phyloP scores from a whole-genome alignment of 1,140 invertebrate species.

The Caenorhabditis brenneri region DNA sequence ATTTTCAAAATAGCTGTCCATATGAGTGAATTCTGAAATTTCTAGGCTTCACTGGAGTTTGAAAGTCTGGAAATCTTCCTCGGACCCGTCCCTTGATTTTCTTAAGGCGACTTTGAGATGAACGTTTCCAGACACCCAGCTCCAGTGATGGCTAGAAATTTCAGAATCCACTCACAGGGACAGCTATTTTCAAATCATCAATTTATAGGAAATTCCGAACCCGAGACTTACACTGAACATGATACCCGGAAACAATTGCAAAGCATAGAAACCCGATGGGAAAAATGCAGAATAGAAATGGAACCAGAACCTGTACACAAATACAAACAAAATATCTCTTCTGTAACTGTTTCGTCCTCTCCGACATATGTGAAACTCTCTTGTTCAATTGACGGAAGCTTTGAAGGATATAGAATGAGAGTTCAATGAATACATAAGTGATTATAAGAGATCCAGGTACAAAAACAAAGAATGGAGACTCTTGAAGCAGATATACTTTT shows the following conservation, averaged over 20 bases:
- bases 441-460: neutral
- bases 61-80: no score
- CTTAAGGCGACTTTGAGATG: no score
- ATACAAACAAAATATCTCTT: conserved; percentile 18
- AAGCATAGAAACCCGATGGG: conserved; percentile 10
- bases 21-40: no score
- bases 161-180: no score
- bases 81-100: no score
- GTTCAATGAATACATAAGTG: neutral
- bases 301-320: conserved; percentile 1
- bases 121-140: no score
- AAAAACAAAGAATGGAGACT: neutral
- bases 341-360: conserved; percentile 1
- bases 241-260: conserved; percentile 16
- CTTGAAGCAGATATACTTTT: neutral
- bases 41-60: no score
- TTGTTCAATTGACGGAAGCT: conserved; percentile 12
- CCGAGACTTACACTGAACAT: conserved; percentile 2
- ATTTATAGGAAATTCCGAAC: no score
- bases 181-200: no score
- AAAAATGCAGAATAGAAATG: conserved; percentile 3
- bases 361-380: neutral
- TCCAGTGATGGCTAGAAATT: no score
- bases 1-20: no score
- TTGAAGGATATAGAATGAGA: conserved; percentile 10